phyloP scores from a whole-genome alignment of 1,140 invertebrate species.

The Nymphalis io region DNA sequence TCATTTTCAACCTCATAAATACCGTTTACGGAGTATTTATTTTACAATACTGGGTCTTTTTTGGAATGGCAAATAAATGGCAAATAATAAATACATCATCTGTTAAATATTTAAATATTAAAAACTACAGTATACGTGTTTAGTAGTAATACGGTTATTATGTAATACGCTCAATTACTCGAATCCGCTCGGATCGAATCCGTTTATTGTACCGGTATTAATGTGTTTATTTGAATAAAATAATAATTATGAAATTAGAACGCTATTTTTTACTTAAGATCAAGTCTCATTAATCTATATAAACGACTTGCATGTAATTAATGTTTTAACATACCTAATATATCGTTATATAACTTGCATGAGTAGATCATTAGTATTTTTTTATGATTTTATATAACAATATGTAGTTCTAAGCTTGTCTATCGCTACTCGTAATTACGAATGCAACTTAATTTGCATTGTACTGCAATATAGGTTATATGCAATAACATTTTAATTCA shows the following conservation, averaged over 20 bases:
- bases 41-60: no score
- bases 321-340: neutral
- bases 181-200: conserved; percentile 10
- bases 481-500: no score
- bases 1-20: no score
- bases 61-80: no score
- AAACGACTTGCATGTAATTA: neutral
- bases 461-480: neutral
- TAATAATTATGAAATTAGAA: conserved; percentile 17
- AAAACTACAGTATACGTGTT: neutral
- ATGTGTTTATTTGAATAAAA: conserved; percentile 14
- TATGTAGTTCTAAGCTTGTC: no score
- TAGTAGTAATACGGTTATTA: conserved; percentile 4
- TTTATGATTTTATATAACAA: neutral
- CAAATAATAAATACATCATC: no score
- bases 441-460: no score
- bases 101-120: neutral
- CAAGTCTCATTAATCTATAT: neutral
- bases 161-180: conserved; percentile 15
- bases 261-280: neutral
- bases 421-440: no score
- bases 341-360: neutral
- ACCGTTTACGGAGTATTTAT: no score
- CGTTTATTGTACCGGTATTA: conserved; percentile 19
- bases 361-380: neutral